Evolutionary conservation across 2,797 vertebrate species (phyloP).

Genomic region (Betta splendens): DNA sequence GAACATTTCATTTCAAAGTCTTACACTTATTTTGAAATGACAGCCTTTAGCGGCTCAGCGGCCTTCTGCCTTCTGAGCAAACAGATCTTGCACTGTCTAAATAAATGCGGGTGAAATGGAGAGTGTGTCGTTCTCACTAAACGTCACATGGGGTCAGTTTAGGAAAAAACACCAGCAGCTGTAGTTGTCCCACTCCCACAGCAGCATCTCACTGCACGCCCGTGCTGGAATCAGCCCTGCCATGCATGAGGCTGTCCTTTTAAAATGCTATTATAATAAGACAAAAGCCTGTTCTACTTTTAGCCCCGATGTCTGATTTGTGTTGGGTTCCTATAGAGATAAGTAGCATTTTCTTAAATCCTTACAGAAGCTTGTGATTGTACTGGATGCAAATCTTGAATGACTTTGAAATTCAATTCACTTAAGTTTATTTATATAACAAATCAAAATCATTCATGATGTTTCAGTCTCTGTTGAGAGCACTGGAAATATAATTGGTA

Average conservation of each 20-base stretch:
- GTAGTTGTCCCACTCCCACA: background rate
- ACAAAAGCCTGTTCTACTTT: background rate
- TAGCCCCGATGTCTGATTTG: background rate
- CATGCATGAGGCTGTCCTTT: slow-evolving; percentile 3
- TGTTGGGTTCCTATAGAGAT: background rate
- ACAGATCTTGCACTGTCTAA: slow-evolving; percentile 43
- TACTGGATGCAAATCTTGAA: background rate
- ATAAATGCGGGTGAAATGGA: too few relatives aligned
- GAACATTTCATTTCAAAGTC: too few relatives aligned
- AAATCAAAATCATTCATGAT: background rate
- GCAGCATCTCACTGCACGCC: background rate
- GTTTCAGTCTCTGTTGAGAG: background rate
- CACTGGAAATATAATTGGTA: background rate
- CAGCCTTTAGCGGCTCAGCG: background rate
- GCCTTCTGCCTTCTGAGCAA: slow-evolving; percentile 10
- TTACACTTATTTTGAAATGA: background rate
- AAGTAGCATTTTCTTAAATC: background rate
- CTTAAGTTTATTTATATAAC: background rate
- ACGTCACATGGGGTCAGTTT: background rate
- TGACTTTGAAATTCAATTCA: background rate
- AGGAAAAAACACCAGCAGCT: background rate
- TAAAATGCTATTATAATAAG: background rate
- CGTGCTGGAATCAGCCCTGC: background rate
- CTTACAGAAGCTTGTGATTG: background rate
- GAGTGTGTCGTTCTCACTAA: too few relatives aligned